phyloP scores from a whole-genome alignment of 2,113 vertebrate genomes.

The Spilogale gracilis region DNA sequence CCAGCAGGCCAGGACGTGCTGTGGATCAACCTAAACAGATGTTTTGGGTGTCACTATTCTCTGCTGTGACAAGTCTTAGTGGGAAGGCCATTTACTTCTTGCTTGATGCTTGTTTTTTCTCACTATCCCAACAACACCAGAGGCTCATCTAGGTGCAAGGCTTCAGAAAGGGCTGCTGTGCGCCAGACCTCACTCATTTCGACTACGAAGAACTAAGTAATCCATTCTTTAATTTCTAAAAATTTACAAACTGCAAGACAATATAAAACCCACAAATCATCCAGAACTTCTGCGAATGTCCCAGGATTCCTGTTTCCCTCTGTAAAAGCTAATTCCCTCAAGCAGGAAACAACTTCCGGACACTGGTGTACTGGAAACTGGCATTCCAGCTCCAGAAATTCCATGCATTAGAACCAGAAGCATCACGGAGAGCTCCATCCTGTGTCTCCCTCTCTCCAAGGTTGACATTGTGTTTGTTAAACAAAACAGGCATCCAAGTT shows the following conservation, averaged over 20 bases:
- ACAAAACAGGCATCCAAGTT: constrained; percentile 18
- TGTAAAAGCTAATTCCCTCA: neutral
- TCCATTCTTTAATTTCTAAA: neutral
- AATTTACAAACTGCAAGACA: neutral
- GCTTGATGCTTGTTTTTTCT: neutral
- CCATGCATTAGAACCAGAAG: neutral
- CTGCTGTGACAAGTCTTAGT: neutral
- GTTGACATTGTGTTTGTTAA: neutral
- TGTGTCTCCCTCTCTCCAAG: neutral
- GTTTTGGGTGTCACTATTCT: neutral
- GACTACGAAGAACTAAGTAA: neutral
- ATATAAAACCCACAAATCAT: neutral
- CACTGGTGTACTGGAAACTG: neutral
- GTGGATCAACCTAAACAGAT: neutral
- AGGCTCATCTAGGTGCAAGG: neutral
- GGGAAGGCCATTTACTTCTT: neutral
- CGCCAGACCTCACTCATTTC: neutral
- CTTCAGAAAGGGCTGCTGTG: neutral
- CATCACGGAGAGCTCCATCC: neutral
- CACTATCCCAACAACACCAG: neutral
- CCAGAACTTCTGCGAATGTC: neutral
- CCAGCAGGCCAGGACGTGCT: neutral
- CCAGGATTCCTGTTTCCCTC: neutral
- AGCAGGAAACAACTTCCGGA: neutral
- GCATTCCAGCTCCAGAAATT: neutral